Evolutionary conservation across 1,140 invertebrate species (phyloP).

Genomic region (Zaprionus ghesquierei): DNA sequence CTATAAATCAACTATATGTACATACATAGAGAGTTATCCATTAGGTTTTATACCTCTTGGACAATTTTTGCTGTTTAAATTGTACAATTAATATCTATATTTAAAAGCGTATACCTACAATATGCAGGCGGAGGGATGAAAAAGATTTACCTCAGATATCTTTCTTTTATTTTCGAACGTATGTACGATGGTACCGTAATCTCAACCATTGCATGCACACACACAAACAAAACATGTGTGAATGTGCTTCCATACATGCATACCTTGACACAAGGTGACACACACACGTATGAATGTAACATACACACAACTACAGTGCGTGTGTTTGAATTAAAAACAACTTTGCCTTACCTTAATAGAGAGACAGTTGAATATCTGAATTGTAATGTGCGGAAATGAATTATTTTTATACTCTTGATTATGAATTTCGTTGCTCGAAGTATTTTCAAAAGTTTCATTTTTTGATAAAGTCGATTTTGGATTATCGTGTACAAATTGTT

Average conservation of each 20-base stretch:
- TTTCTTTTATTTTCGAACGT: slow-evolving; percentile 52
- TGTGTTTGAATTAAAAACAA: slow-evolving; percentile 71
- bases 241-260: slow-evolving; percentile 3
- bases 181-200: slow-evolving; percentile 59
- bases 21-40: neutral
- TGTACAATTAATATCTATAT: neutral
- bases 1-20: neutral
- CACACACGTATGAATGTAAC: slow-evolving; percentile 5
- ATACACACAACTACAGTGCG: slow-evolving; percentile 8
- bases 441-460: slow-evolving; percentile 24
- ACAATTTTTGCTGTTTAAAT: neutral
- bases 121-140: neutral
- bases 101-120: neutral
- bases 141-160: slow-evolving; percentile 17
- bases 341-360: slow-evolving; percentile 81
- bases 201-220: slow-evolving; percentile 51
- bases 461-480: slow-evolving; percentile 6
- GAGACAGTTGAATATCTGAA: slow-evolving; percentile 81
- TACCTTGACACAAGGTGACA: slow-evolving; percentile 21
- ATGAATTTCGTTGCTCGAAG: slow-evolving; percentile 44
- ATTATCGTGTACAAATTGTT: slow-evolving; percentile 31
- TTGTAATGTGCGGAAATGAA: slow-evolving; percentile 76
- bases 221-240: slow-evolving; percentile 16
- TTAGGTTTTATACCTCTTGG: neutral
- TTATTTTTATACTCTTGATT: slow-evolving; percentile 71